These are phyloP conservation scores for Oithona nana DNA, from an alignment of 2,888 invertebrate species.

Conservation along the genomic window DNA sequence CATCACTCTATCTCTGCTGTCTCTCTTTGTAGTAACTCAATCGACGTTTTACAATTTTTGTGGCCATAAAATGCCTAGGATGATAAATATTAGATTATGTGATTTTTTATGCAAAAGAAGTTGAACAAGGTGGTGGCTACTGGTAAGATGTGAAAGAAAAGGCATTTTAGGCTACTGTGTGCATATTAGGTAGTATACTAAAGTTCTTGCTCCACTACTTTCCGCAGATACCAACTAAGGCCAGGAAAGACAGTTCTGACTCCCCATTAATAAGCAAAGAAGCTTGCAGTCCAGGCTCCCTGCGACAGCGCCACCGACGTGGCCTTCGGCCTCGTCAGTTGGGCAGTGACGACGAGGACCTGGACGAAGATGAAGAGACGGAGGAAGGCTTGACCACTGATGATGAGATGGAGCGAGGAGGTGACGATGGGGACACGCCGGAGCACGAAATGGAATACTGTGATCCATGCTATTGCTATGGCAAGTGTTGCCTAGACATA, in stretches of 20 bases:
- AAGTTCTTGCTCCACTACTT: too few species aligned
- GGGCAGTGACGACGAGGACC: not conserved
- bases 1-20: too few species aligned
- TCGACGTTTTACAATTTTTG: too few species aligned
- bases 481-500: slow-evolving; percentile 12
- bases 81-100: too few species aligned
- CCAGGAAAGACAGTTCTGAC: not conserved
- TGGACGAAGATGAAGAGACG: not conserved
- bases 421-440: not conserved
- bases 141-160: too few species aligned
- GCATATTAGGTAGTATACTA: too few species aligned
- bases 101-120: too few species aligned
- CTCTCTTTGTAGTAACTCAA: too few species aligned
- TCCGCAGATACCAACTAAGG: too few species aligned
- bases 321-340: not conserved
- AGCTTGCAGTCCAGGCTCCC: not conserved
- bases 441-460: slow-evolving; percentile 14
- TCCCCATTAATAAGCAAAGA: not conserved
- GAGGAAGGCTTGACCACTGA: slow-evolving; percentile 3
- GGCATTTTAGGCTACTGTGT: too few species aligned
- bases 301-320: not conserved
- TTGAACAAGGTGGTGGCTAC: too few species aligned
- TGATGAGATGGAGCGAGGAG: not conserved
- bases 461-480: slow-evolving; percentile 14
- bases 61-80: too few species aligned